Percentiles rank a stretch among this genome's conserved stretches.
These are phyloP conservation scores for Drosophila teissieri DNA, from an alignment of 1,140 invertebrate species.

Conservation along the genomic window DNA sequence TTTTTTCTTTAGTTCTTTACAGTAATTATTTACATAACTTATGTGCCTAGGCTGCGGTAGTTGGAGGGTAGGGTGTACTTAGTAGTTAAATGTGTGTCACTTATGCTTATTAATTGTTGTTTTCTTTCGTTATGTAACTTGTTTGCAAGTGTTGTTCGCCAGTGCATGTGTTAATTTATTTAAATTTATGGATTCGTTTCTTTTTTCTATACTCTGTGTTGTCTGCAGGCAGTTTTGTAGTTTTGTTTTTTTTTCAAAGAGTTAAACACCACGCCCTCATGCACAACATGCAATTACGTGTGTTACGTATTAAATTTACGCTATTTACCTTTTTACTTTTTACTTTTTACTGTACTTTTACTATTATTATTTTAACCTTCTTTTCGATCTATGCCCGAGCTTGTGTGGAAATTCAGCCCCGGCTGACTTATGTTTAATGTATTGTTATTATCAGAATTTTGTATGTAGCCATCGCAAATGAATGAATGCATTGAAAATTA, in stretches of 20 bases:
- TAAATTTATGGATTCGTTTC: constrained; percentile 66
- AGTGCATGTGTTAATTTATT: constrained; percentile 65
- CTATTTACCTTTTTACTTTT: constrained; percentile 29
- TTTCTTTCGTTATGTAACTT: constrained; percentile 48
- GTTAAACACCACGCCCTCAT: constrained; percentile 41
- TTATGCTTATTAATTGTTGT: constrained; percentile 75
- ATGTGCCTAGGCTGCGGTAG: constrained; percentile 67
- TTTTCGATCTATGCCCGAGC: constrained; percentile 6
- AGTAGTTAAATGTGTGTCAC: constrained; percentile 71
- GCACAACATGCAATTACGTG: constrained; percentile 32
- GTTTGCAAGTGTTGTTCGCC: constrained; percentile 53
- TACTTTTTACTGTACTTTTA: constrained; percentile 14
- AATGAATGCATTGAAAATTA: constrained; percentile 53
- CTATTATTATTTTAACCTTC: constrained; percentile 29
- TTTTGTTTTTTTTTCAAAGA: constrained; percentile 17
- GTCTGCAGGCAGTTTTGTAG: constrained; percentile 3
- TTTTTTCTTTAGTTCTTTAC: constrained; percentile 54
- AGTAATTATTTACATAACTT: constrained; percentile 80
- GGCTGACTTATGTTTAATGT: constrained; percentile 26
- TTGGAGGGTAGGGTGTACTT: constrained; percentile 81
- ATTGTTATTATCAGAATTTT: constrained; percentile 58
- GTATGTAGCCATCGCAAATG: constrained; percentile 40
- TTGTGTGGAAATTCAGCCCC: constrained; percentile 15
- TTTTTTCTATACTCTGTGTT: constrained; percentile 11
- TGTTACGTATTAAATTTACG: constrained; percentile 50